Conservation (phyloP, 2,113 vertebrate genomes). For the Pontoporia blainvillei region DNA sequence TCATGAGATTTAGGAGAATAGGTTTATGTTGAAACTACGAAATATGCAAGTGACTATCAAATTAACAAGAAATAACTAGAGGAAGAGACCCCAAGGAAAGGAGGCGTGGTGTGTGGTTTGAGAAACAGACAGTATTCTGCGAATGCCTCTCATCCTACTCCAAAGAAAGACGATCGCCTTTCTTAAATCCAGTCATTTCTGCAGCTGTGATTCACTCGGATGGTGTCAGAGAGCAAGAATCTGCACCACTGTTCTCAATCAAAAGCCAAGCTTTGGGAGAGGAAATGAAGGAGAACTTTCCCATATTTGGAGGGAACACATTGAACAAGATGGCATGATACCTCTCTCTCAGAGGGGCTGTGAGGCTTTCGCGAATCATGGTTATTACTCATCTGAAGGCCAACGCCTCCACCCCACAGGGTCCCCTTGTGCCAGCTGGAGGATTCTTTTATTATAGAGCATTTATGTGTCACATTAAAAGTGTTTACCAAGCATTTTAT, state of each 20-base stretch:
- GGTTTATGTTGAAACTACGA: neutral
- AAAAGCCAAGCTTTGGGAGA: neutral
- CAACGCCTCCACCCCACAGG: neutral
- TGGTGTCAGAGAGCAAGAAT: neutral
- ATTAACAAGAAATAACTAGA: neutral
- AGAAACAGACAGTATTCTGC: neutral
- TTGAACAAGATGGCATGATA: neutral
- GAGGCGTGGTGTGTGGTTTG: accelerated
- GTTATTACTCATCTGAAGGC: neutral
- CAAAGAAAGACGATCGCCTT: neutral
- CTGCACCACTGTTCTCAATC: neutral
- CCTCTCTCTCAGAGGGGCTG: neutral
- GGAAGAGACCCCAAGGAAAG: neutral
- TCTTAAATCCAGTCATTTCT: neutral
- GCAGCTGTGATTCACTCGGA: accelerated
- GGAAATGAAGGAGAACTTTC: neutral
- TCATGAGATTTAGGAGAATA: neutral
- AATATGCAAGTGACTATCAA: neutral
- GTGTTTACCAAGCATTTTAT: neutral
- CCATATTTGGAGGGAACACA: neutral
- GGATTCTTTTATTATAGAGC: neutral
- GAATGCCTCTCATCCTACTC: too few relatives aligned
- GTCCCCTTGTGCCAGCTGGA: neutral
- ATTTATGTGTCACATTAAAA: neutral
- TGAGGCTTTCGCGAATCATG: neutral